A percentile compares a stretch with the other conserved stretches of the same genome.
Evolutionary conservation across 2,888 invertebrate species (phyloP).

Genomic region (Plebejus anna): DNA sequence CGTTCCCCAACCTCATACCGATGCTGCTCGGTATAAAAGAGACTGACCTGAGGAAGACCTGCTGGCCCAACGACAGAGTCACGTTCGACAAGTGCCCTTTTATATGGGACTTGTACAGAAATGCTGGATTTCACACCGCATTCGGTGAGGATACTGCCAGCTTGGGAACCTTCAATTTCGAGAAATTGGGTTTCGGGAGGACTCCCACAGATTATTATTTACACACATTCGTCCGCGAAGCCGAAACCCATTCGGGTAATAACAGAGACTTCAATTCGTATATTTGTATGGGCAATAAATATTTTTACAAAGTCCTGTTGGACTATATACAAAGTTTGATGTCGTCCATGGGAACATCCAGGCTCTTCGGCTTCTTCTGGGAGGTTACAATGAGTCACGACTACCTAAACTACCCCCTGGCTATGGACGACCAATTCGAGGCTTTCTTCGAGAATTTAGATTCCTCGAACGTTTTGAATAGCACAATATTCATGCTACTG

Average conservation of each 20-base stretch:
- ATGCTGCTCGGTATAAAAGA: conserved; percentile 86
- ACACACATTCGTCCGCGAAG: conserved; percentile 85
- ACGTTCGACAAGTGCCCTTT: conserved; percentile 90
- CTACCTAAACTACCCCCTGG: conserved; percentile 86
- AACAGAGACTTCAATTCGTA: conserved; percentile 82
- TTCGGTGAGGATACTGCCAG: conserved; percentile 90
- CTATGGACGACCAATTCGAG: conserved; percentile 84
- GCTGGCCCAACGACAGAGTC: conserved; percentile 79
- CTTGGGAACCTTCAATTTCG: conserved; percentile 90
- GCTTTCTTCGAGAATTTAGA: conserved; percentile 79
- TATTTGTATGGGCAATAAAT: conserved; percentile 85
- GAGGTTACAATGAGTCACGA: conserved; percentile 91
- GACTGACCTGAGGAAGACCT: conserved; percentile 81
- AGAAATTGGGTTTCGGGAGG: conserved; percentile 86
- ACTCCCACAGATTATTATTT: conserved; percentile 93
- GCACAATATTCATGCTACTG: conserved; percentile 85
- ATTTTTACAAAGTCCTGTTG: conserved; percentile 85
- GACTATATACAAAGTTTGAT: conserved; percentile 85
- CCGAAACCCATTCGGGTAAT: conserved; percentile 84
- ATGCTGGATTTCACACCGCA: conserved; percentile 86
- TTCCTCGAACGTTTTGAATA: conserved; percentile 77
- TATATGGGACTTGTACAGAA: conserved; percentile 89
- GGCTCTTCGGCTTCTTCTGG: conserved; percentile 92
- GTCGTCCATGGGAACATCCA: conserved; percentile 75
- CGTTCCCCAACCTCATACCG: conserved; percentile 93